These are phyloP conservation scores for Brachyalestes nurse DNA, from an alignment of 2,797 vertebrate species.

Conservation along the genomic window DNA sequence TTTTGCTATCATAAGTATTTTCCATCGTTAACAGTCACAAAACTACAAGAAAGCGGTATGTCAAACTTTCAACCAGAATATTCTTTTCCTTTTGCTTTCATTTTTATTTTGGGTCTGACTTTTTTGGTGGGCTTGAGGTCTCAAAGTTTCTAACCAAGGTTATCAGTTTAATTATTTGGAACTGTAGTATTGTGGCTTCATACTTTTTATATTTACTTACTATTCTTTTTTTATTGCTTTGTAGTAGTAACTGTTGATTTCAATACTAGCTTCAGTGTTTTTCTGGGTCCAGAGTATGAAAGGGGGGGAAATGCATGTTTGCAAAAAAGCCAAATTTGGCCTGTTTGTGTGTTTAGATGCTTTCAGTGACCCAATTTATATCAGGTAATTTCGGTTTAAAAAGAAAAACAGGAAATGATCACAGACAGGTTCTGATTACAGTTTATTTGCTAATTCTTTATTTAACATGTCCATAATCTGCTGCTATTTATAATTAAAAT, in stretches of 20 bases:
- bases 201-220: not conserved
- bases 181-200: not conserved
- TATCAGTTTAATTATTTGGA: not conserved
- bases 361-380: not conserved
- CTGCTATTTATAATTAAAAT: not conserved
- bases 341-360: not conserved
- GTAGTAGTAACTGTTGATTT: not conserved
- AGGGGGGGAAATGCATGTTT: not conserved
- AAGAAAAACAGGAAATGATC: not conserved
- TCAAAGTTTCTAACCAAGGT: not conserved
- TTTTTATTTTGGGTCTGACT: conserved; percentile 67
- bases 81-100: conserved; percentile 77
- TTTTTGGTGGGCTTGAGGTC: conserved; percentile 41
- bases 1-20: conserved; percentile 92
- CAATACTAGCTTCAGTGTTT: not conserved
- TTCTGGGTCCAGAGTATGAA: not conserved
- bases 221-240: not conserved
- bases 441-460: not conserved
- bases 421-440: not conserved
- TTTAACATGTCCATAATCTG: not conserved
- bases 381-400: not conserved
- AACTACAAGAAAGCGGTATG: conserved; percentile 98
- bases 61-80: conserved; percentile 90
- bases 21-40: conserved; percentile 91
- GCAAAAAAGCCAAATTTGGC: not conserved